phyloP scores from a whole-genome alignment of 2,113 vertebrate species.

The Accipiter virgatus region DNA sequence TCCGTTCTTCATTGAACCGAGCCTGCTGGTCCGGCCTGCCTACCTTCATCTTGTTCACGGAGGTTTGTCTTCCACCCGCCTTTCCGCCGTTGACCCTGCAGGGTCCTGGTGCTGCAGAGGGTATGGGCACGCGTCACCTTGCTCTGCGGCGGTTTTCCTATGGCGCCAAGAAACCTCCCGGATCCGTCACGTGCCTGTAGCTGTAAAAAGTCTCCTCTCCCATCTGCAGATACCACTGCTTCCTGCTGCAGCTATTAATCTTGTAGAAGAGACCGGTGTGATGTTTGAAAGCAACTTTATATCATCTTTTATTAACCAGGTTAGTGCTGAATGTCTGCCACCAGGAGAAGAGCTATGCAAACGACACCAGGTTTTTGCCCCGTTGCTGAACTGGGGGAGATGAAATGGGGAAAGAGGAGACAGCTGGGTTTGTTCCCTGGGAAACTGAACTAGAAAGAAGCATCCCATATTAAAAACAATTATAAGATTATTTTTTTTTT shows the following conservation, averaged over 20 bases:
- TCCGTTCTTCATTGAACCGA: accelerated
- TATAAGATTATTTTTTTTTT: no score
- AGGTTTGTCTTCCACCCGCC: neutral
- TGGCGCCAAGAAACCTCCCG: neutral
- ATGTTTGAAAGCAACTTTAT: neutral
- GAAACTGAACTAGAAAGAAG: neutral
- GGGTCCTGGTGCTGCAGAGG: accelerated
- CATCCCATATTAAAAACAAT: neutral
- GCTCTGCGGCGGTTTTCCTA: accelerated
- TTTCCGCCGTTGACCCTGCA: accelerated
- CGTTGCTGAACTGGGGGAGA: neutral
- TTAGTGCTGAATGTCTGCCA: neutral
- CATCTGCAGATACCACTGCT: neutral
- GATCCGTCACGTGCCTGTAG: accelerated
- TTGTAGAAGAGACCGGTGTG: neutral
- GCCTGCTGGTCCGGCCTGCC: neutral
- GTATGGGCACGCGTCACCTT: accelerated
- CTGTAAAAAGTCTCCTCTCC: neutral
- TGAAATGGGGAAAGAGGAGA: neutral
- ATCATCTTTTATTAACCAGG: neutral
- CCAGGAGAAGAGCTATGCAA: neutral
- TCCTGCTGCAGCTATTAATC: neutral
- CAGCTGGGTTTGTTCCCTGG: neutral
- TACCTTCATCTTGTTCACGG: no score
- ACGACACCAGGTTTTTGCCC: accelerated